A percentile compares a stretch with the other conserved stretches of the same genome.
Conservation (phyloP, 2,113 vertebrate species). For the Jaculus jaculus region DNA sequence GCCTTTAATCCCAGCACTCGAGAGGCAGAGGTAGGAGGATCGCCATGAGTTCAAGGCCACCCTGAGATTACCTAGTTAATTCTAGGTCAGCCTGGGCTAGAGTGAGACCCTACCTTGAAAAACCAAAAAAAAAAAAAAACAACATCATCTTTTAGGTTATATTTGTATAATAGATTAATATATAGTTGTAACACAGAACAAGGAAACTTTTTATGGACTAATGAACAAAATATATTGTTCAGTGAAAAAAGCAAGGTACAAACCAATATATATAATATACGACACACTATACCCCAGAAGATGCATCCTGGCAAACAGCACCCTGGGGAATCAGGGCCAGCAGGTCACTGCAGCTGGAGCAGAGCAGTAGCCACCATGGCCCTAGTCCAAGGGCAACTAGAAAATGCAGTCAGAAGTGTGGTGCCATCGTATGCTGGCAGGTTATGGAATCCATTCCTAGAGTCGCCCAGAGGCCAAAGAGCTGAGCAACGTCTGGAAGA, state of each 20-base stretch:
- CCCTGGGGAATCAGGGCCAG: neutral
- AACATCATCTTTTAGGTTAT: too few species aligned
- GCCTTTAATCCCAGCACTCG: too few species aligned
- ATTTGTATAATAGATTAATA: neutral
- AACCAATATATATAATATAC: neutral
- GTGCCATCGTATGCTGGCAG: neutral
- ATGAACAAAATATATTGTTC: neutral
- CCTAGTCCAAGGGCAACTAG: neutral
- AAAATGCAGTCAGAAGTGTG: neutral
- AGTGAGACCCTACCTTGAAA: too few species aligned
- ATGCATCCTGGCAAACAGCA: neutral
- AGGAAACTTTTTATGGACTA: neutral
- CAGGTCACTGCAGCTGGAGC: neutral
- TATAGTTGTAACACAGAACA: neutral
- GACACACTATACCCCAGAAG: neutral
- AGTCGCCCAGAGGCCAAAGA: conserved; percentile 34
- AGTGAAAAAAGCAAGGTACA: neutral
- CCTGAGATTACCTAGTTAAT: too few species aligned
- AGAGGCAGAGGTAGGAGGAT: too few species aligned
- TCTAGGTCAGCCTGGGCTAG: too few species aligned
- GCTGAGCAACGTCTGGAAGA: conserved; percentile 57
- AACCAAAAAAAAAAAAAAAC: too few species aligned
- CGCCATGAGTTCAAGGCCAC: too few species aligned
- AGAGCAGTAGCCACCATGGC: conserved; percentile 7
- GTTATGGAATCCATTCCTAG: conserved; percentile 73